Percentiles rank a stretch among this genome's conserved stretches.
These are phyloP conservation scores for Melipona quadrifasciata DNA, from an alignment of 1,140 invertebrate genomes.

Conservation along the genomic window DNA sequence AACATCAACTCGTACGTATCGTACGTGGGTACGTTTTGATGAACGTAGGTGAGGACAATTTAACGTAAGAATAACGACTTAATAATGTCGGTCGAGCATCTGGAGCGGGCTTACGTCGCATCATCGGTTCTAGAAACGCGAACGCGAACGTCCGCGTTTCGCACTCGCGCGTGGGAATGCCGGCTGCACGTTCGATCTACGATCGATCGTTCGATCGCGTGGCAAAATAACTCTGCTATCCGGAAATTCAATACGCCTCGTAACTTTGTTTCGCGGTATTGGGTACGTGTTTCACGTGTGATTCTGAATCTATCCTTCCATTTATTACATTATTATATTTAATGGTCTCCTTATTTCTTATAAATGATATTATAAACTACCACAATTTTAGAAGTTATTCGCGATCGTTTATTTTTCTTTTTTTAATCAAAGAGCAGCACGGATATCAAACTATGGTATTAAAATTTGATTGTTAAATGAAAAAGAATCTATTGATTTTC, in stretches of 20 bases:
- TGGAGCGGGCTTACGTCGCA: slow-evolving; percentile 21
- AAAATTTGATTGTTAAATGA: background rate
- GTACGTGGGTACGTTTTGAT: slow-evolving; percentile 52
- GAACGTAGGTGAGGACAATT: slow-evolving; percentile 57
- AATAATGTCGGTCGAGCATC: slow-evolving; percentile 43
- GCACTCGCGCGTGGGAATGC: slow-evolving; percentile 48
- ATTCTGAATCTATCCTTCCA: background rate
- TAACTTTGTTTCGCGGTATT: background rate
- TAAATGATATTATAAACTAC: no score
- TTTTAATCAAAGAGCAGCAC: no score
- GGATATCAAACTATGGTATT: no score
- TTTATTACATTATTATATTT: background rate
- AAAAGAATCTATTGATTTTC: background rate
- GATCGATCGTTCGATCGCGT: slow-evolving; percentile 15
- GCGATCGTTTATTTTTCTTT: no score
- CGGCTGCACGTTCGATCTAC: background rate
- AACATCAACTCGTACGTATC: background rate
- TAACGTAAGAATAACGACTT: slow-evolving; percentile 26
- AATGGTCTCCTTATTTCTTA: background rate
- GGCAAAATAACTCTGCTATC: background rate
- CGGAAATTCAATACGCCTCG: no score
- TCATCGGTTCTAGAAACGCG: slow-evolving; percentile 26
- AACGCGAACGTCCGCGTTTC: slow-evolving; percentile 22
- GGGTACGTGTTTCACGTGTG: background rate
- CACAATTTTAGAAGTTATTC: no score